These are phyloP conservation scores for Arnoldichthys spilopterus DNA, from an alignment of 2,797 vertebrate genomes.

Conservation along the genomic window DNA sequence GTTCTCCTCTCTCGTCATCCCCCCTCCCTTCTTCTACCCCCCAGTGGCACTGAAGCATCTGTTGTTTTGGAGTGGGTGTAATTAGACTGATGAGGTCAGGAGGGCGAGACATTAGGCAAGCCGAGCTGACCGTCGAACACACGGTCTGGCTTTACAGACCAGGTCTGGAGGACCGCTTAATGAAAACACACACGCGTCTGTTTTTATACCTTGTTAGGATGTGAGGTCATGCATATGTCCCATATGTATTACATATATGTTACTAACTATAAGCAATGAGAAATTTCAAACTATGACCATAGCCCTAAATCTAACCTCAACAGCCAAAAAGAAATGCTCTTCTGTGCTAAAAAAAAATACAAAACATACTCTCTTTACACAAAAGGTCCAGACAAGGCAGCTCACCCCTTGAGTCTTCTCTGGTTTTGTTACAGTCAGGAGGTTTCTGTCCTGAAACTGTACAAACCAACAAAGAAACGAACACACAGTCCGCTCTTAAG, in stretches of 20 bases:
- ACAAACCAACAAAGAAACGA: not conserved
- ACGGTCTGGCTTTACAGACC: slow-evolving; percentile 46
- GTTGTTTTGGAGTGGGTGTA: slow-evolving; percentile 79
- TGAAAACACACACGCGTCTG: slow-evolving; percentile 29
- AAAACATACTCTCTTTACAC: not conserved
- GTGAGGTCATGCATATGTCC: not conserved
- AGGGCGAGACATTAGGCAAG: slow-evolving; percentile 86
- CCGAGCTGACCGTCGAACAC: slow-evolving; percentile 59
- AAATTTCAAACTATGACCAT: no score
- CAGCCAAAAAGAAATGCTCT: no score
- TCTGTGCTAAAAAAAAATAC: no score
- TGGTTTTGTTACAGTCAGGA: not conserved
- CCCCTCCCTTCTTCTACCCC: slow-evolving; percentile 44
- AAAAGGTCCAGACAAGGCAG: not conserved
- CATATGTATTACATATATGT: not conserved
- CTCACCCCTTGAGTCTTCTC: not conserved
- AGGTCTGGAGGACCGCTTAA: slow-evolving; percentile 45
- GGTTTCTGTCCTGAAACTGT: not conserved
- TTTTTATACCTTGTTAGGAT: not conserved
- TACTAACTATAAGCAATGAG: no score
- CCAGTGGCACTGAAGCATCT: slow-evolving; percentile 69
- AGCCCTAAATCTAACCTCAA: not conserved
- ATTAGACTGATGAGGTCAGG: slow-evolving; percentile 78
- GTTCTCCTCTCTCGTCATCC: slow-evolving; percentile 29
- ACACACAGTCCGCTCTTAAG: not conserved